These are phyloP conservation scores for Smutsia gigantea DNA, from an alignment of 2,797 vertebrate species.

Conservation along the genomic window DNA sequence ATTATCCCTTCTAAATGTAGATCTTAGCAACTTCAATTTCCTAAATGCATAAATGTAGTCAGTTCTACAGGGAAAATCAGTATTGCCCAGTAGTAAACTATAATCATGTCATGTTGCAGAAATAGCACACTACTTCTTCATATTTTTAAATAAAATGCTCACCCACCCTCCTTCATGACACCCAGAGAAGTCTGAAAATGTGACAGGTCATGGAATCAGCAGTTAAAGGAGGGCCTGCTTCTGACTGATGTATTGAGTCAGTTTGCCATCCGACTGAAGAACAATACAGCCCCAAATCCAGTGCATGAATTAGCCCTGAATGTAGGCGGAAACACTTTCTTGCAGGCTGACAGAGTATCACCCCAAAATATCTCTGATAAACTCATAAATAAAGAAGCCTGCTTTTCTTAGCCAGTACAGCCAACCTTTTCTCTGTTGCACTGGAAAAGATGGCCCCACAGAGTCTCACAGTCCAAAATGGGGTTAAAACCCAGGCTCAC, in stretches of 20 bases:
- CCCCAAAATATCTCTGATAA: slow-evolving; percentile 56
- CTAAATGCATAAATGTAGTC: slow-evolving; percentile 6
- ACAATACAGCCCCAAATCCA: slow-evolving; percentile 55
- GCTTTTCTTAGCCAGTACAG: not conserved
- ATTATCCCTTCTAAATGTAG: slow-evolving; percentile 47
- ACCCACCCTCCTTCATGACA: not conserved
- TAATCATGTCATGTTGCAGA: slow-evolving; percentile 15
- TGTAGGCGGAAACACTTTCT: not conserved
- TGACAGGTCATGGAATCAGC: slow-evolving; percentile 27
- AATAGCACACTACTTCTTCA: not conserved
- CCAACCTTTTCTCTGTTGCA: not conserved
- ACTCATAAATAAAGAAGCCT: slow-evolving; percentile 50
- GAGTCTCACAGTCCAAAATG: not conserved
- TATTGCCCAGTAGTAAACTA: slow-evolving; percentile 32
- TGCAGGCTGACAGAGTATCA: slow-evolving; percentile 34
- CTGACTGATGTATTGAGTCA: slow-evolving; percentile 22
- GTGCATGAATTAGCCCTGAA: slow-evolving; percentile 22
- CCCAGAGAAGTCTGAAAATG: not conserved
- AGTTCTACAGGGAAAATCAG: not conserved
- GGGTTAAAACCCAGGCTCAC: not conserved
- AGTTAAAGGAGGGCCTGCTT: slow-evolving; percentile 34
- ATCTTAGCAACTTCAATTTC: slow-evolving; percentile 41
- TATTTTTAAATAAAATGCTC: slow-evolving; percentile 33
- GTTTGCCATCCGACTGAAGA: not conserved
- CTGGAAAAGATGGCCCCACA: not conserved